Conservation (phyloP, 2,113 vertebrate species). For the Chionis minor region DNA sequence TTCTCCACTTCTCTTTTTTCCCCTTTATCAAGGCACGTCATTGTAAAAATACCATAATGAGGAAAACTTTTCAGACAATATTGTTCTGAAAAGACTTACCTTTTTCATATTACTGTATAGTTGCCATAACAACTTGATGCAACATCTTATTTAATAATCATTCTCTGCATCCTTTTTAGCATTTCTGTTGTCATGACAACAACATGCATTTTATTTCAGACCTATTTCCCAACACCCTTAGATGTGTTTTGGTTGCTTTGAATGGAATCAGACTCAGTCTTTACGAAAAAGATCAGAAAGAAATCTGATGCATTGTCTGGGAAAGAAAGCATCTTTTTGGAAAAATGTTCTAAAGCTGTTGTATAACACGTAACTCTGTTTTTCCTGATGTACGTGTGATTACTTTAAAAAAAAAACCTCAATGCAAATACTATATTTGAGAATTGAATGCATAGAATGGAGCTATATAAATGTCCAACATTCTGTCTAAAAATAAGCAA, state of each 20-base stretch:
- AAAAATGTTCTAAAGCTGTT: not conserved
- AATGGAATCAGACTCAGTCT: slow-evolving; percentile 30
- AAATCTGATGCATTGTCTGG: not conserved
- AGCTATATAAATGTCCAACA: not conserved
- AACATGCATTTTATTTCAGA: slow-evolving; percentile 51
- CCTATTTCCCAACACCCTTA: slow-evolving; percentile 2
- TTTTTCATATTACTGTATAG: slow-evolving; percentile 41
- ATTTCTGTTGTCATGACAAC: slow-evolving; percentile 75
- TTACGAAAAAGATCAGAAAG: slow-evolving; percentile 24
- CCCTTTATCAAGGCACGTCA: not conserved
- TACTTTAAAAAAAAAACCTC: not conserved
- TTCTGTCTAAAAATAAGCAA: not conserved
- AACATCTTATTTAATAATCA: slow-evolving; percentile 54
- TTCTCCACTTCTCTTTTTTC: not conserved
- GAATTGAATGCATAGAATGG: not conserved
- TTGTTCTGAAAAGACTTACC: slow-evolving; percentile 7
- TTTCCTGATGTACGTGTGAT: not conserved
- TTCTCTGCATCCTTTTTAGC: slow-evolving; percentile 53
- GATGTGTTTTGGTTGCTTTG: slow-evolving; percentile 9
- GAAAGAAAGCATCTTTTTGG: not conserved
- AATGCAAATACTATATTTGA: not conserved
- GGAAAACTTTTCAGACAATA: slow-evolving; percentile 1
- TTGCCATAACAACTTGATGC: slow-evolving; percentile 72
- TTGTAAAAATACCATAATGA: not conserved
- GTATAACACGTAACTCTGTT: not conserved